These are phyloP conservation scores for Nemapogon koenigi DNA, from an alignment of 2,888 invertebrate genomes.

Conservation along the genomic window DNA sequence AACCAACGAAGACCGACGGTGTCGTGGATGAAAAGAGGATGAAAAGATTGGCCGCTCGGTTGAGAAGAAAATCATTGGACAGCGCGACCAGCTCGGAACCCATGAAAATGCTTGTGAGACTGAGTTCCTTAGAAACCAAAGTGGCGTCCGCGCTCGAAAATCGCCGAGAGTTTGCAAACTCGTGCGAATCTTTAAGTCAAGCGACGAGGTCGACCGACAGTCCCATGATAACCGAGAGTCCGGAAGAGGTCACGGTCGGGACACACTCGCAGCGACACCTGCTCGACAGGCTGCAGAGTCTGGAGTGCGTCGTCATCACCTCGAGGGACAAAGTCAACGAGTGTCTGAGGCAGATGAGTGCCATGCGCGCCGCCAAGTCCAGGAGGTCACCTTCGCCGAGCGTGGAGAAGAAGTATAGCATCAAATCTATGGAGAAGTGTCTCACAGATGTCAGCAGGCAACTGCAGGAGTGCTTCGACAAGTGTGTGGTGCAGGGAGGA, in stretches of 20 bases:
- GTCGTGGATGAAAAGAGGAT: slow-evolving; percentile 54
- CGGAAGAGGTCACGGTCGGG: slow-evolving; percentile 38
- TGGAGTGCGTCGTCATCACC: slow-evolving; percentile 68
- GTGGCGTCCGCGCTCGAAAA: slow-evolving; percentile 67
- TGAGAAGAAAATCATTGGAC: slow-evolving; percentile 79
- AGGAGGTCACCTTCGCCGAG: slow-evolving; percentile 70
- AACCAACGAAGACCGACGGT: slow-evolving; percentile 53
- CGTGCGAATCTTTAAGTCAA: slow-evolving; percentile 63
- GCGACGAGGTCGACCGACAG: slow-evolving; percentile 43
- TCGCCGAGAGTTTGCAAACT: slow-evolving; percentile 53
- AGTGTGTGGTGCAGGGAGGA: slow-evolving; percentile 62
- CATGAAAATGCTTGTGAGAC: slow-evolving; percentile 78
- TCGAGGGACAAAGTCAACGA: slow-evolving; percentile 73
- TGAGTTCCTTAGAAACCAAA: slow-evolving; percentile 80
- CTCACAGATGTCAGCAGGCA: slow-evolving; percentile 68
- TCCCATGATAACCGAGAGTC: slow-evolving; percentile 31
- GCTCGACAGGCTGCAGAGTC: slow-evolving; percentile 63
- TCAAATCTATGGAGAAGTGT: slow-evolving; percentile 69
- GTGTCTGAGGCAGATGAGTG: slow-evolving; percentile 69
- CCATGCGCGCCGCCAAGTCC: slow-evolving; percentile 68
- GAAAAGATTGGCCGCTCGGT: slow-evolving; percentile 59
- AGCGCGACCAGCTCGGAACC: slow-evolving; percentile 81
- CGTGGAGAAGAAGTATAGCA: slow-evolving; percentile 69
- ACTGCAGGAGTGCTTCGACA: slow-evolving; percentile 65
- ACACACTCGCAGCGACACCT: slow-evolving; percentile 62